Evolutionary conservation across 2,113 vertebrate species (phyloP).

Genomic region (Syngnathoides biaculeatus): DNA sequence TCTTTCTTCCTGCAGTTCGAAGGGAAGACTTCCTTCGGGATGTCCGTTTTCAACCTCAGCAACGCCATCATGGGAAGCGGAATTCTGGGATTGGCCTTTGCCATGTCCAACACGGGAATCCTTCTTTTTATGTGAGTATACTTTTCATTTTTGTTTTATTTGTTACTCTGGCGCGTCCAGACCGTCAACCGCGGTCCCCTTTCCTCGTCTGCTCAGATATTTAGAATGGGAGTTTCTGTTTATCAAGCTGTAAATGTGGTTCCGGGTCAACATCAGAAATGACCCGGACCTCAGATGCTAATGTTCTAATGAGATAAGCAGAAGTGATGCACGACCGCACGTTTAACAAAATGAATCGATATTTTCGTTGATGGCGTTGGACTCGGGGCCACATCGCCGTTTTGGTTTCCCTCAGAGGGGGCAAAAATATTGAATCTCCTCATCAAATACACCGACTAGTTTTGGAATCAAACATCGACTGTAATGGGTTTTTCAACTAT

Average conservation of each 20-base stretch:
- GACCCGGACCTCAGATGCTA: neutral
- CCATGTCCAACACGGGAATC: slow-evolving; percentile 83
- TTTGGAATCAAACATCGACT: no score
- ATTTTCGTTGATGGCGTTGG: slow-evolving; percentile 2
- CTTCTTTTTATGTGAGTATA: slow-evolving; percentile 81
- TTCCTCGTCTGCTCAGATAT: neutral
- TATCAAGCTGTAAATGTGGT: neutral
- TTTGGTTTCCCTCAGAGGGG: no score
- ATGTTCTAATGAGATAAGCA: slow-evolving; percentile 30
- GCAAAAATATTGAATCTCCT: no score
- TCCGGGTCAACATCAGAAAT: neutral
- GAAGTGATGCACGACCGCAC: neutral
- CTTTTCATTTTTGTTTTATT: neutral
- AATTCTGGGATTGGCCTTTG: slow-evolving; percentile 81
- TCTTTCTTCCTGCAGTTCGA: slow-evolving; percentile 67
- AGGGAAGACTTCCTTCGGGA: slow-evolving; percentile 83
- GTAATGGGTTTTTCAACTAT: no score
- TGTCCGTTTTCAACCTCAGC: slow-evolving; percentile 86
- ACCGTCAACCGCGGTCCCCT: neutral
- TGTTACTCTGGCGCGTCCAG: neutral
- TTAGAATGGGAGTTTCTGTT: neutral
- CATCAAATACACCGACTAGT: no score
- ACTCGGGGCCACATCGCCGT: no score
- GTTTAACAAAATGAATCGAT: neutral
- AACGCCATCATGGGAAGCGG: slow-evolving; percentile 87